phyloP scores from a whole-genome alignment of 2,113 vertebrate genomes.

The Ciconia maguari region DNA sequence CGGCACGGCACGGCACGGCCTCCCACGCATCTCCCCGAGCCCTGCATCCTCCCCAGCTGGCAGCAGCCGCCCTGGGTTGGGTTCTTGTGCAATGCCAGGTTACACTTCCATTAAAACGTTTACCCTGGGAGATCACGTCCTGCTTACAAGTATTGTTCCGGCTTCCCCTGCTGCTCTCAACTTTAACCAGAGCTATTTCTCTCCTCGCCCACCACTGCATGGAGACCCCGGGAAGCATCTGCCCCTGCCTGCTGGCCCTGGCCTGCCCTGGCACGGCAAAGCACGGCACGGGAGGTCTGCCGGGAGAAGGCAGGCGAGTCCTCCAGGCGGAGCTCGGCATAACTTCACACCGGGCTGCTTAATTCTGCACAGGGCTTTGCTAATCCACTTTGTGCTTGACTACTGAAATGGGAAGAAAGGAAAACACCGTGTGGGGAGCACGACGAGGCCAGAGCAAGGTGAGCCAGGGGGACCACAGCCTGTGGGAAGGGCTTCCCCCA shows the following conservation, averaged over 20 bases:
- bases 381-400: slow-evolving; percentile 30
- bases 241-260: not conserved
- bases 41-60: slow-evolving; percentile 42
- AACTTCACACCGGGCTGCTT: not conserved
- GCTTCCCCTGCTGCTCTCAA: not conserved
- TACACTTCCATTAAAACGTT: slow-evolving; percentile 33
- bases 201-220: accelerated
- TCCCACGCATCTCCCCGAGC: not conserved
- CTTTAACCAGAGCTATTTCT: not conserved
- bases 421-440: not conserved
- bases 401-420: not conserved
- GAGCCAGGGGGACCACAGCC: not conserved
- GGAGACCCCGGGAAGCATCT: not conserved
- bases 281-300: not conserved
- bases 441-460: not conserved
- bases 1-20: not conserved
- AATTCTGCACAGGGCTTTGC: slow-evolving; percentile 16
- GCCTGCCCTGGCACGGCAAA: not conserved
- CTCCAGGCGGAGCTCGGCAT: not conserved
- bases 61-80: not conserved
- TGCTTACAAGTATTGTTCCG: not conserved
- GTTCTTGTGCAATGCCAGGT: slow-evolving; percentile 35
- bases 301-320: not conserved
- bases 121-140: slow-evolving; percentile 36
- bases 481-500: not conserved